Conservation (phyloP, 2,888 invertebrate genomes). For the Metallyticus violacea region DNA sequence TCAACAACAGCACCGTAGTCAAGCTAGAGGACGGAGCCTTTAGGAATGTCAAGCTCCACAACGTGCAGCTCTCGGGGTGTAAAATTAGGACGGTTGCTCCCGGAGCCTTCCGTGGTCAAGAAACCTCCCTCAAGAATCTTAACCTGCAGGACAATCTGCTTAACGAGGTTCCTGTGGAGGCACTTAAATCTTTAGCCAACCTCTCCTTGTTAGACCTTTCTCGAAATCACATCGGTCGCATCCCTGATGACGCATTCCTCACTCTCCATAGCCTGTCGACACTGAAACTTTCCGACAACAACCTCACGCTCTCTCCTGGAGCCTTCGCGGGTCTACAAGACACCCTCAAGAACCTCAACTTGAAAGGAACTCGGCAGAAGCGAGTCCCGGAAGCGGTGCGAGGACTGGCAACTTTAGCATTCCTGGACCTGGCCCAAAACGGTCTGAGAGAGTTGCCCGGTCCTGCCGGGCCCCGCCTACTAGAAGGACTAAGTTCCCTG, state of each 20-base stretch:
- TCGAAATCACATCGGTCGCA: conserved; percentile 68
- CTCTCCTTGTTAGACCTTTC: conserved; percentile 81
- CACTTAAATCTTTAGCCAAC: conserved; percentile 64
- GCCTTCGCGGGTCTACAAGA: conserved; percentile 78
- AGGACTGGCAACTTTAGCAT: conserved; percentile 76
- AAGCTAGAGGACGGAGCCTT: conserved; percentile 65
- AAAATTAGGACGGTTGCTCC: conserved; percentile 67
- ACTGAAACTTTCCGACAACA: conserved; percentile 83
- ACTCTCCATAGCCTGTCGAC: conserved; percentile 72
- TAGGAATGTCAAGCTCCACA: conserved; percentile 68
- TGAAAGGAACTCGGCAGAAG: conserved; percentile 82
- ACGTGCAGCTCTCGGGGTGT: conserved; percentile 82
- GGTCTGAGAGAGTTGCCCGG: conserved; percentile 79
- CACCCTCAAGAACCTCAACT: conserved; percentile 81
- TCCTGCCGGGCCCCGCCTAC: conserved; percentile 61
- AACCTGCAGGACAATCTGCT: conserved; percentile 80
- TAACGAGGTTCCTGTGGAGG: conserved; percentile 70
- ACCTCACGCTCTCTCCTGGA: conserved; percentile 66
- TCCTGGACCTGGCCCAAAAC: conserved; percentile 86
- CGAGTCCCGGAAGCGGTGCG: conserved; percentile 75
- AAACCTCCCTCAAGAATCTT: conserved; percentile 73
- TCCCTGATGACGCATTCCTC: conserved; percentile 73
- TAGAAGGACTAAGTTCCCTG: conserved; percentile 75
- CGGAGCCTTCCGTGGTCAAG: conserved; percentile 80
- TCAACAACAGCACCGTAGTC: conserved; percentile 81